A percentile compares a stretch with the other conserved stretches of the same genome.
Evolutionary conservation across 2,888 invertebrate species (phyloP).

Genomic region (Aromia moschata): DNA sequence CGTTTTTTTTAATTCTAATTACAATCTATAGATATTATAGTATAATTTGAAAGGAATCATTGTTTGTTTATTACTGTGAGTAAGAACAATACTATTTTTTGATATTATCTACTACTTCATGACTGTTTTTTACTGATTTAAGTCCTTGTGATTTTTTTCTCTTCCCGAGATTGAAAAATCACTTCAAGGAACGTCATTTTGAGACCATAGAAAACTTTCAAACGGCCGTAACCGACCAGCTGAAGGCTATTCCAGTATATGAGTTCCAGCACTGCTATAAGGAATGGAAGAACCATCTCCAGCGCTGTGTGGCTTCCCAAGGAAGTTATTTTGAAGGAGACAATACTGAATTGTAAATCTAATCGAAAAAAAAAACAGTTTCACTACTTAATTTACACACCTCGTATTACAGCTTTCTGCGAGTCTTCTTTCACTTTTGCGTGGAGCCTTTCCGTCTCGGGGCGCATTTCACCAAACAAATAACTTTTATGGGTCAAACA

Average conservation of each 20-base stretch:
- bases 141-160: neutral
- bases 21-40: too few relatives aligned
- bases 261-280: neutral
- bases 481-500: too few relatives aligned
- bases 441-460: too few relatives aligned
- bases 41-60: too few relatives aligned
- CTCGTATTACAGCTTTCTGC: too few relatives aligned
- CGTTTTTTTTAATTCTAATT: too few relatives aligned
- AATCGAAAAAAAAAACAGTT: neutral
- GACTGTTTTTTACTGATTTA: too few relatives aligned
- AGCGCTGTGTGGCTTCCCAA: neutral
- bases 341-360: neutral
- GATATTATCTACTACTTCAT: too few relatives aligned
- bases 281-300: neutral
- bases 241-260: neutral
- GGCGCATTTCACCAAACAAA: too few relatives aligned
- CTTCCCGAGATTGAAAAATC: neutral
- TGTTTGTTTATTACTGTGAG: too few relatives aligned
- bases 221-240: neutral
- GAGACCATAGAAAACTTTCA: neutral
- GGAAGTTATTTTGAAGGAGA: neutral
- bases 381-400: neutral
- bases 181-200: neutral
- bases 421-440: too few relatives aligned
- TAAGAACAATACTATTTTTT: too few relatives aligned